These are phyloP conservation scores for Corydoras maculifer DNA, from an alignment of 2,113 vertebrate genomes.

Conservation along the genomic window DNA sequence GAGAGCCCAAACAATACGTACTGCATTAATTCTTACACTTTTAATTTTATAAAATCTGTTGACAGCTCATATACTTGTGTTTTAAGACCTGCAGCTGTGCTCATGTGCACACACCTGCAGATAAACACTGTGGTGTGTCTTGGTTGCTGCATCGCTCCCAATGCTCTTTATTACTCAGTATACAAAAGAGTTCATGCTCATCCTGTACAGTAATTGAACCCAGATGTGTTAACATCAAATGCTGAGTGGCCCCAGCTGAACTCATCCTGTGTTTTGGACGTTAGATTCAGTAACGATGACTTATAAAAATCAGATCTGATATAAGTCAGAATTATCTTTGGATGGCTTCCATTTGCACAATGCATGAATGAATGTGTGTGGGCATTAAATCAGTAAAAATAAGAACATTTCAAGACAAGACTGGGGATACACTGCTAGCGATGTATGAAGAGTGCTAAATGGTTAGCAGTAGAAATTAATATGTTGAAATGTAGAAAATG, in stretches of 20 bases:
- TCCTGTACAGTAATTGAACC: conserved; percentile 11
- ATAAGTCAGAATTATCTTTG: neutral
- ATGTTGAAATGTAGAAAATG: too few species aligned
- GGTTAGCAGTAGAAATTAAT: too few species aligned
- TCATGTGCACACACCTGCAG: neutral
- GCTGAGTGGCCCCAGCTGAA: conserved; percentile 1
- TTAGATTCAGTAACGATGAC: neutral
- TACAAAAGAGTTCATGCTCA: neutral
- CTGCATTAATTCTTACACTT: neutral
- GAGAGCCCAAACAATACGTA: too few species aligned
- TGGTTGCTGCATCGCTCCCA: neutral
- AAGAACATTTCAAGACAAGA: neutral
- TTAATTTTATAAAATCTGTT: neutral
- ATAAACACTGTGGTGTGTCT: neutral
- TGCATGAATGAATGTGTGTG: conserved; percentile 2
- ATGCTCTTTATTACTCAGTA: neutral
- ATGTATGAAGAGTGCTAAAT: too few species aligned
- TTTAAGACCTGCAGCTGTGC: neutral
- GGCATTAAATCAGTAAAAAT: too few species aligned
- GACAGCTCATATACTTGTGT: neutral
- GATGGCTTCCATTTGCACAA: neutral
- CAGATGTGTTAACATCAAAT: conserved; percentile 15
- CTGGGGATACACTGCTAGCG: too few species aligned
- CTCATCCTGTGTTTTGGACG: neutral
- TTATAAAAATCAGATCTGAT: conserved; percentile 1